Evolutionary conservation across 1,140 invertebrate species (phyloP).

Genomic region (Penaeus chinensis): DNA sequence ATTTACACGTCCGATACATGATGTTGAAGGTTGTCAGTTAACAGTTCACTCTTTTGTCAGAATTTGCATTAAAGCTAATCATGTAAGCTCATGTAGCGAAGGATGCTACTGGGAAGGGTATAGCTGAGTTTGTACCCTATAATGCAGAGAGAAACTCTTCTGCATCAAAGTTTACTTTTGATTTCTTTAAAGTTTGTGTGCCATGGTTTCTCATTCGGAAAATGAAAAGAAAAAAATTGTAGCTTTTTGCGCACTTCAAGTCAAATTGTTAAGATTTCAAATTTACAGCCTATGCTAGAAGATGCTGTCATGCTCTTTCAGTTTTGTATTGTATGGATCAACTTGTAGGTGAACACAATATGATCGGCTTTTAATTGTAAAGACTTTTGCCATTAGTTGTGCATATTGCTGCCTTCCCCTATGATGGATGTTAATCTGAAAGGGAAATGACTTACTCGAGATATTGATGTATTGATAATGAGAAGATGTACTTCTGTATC

Average conservation of each 20-base stretch:
- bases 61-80: conserved; percentile 22
- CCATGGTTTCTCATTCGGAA: conserved; percentile 33
- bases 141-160: conserved; percentile 5
- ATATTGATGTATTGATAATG: too few relatives aligned
- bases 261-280: conserved; percentile 5
- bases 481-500: conserved; percentile 8
- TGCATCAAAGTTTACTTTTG: neutral
- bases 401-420: neutral
- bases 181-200: conserved; percentile 10
- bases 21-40: conserved; percentile 7
- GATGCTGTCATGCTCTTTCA: conserved; percentile 13
- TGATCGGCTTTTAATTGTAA: conserved; percentile 21
- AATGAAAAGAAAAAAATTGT: conserved; percentile 22
- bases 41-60: conserved; percentile 1
- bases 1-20: too few relatives aligned
- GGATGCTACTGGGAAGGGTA: too few relatives aligned
- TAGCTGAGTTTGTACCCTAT: neutral
- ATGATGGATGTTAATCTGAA: conserved; percentile 35
- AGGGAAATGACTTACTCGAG: too few relatives aligned
- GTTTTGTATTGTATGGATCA: conserved; percentile 16
- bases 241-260: conserved; percentile 11
- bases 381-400: conserved; percentile 19
- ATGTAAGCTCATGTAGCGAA: too few relatives aligned
- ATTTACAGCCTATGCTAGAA: conserved; percentile 23
- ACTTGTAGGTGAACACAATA: conserved; percentile 39